Evolutionary conservation across 2,113 vertebrate species (phyloP).

Genomic region (Micromys minutus): DNA sequence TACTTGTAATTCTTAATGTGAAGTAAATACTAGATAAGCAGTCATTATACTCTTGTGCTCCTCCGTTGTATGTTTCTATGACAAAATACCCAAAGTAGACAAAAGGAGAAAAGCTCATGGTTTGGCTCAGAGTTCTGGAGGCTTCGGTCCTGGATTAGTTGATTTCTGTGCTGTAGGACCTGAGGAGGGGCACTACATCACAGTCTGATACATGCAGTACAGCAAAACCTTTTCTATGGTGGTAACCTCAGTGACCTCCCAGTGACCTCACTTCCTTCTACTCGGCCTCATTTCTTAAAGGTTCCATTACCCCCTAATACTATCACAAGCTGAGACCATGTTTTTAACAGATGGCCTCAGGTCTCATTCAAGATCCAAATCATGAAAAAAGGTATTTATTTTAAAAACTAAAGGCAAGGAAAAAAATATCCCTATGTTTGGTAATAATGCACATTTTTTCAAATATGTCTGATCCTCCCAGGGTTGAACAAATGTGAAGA

Average conservation of each 20-base stretch:
- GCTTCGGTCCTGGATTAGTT: neutral
- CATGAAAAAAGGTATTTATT: neutral
- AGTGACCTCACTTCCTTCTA: neutral
- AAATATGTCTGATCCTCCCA: neutral
- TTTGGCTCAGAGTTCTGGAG: neutral
- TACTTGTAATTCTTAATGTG: neutral
- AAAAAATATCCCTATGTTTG: neutral
- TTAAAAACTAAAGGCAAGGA: neutral
- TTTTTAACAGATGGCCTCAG: neutral
- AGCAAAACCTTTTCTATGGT: neutral
- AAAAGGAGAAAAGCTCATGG: neutral
- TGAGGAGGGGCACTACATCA: neutral
- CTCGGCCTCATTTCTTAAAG: neutral
- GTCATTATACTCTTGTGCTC: neutral
- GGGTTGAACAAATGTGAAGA: neutral
- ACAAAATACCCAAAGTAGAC: neutral
- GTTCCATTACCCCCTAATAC: neutral
- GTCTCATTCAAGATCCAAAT: neutral
- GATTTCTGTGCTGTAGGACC: neutral
- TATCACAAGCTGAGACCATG: neutral
- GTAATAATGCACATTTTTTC: neutral
- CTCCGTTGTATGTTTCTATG: neutral
- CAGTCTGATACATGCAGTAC: accelerated
- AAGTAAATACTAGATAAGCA: neutral
- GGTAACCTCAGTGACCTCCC: too few relatives aligned